Evolutionary conservation across 1,140 invertebrate genomes (phyloP), one percentile per base, ranked within the genome.

Genomic region (Tetramorium parvispinum): DNA sequence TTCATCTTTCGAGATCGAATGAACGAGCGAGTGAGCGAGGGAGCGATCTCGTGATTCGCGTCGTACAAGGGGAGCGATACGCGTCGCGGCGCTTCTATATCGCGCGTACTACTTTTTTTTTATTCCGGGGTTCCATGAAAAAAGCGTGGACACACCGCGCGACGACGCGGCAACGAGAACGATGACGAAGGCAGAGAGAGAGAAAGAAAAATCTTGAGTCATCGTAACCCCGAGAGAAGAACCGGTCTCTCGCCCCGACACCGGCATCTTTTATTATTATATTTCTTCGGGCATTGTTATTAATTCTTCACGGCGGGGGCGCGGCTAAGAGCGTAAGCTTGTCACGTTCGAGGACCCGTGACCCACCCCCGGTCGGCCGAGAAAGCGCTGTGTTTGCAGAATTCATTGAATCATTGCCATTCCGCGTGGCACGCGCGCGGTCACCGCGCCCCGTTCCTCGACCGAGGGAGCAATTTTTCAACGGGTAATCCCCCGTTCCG

Each of bases 371-470:
- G 53, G 77, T 63, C 85, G 78, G 70, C 66, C 87, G 87, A 88
- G 89, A 90, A 90, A 92, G 90, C 91, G 93, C 93, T 88, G 92
- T 94, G 93, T 94, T 94, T 93, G 92, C 90, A 91, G 92, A 92
- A 93, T 94, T 94, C 91, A 93, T 93, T 93, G 93, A 94, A 94
- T 93, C 92, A 93, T 93, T 92, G 92, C 92, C 93, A 92, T 93
- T 93, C 92, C 87, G 81, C 83, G 88, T 87, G 92, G 92, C 93
- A 93, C 93, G 92, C 92, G 93, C 89, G 88, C 82, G 13, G 49
- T 24, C 66, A 66, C 51, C 78, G 49, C 18, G 37, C 65, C 18
- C 32, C 78, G 32, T 32, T 10, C 61, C 2, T 37, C 77, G 27
- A 13, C 32, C 32, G 7, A 10, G 53, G 40, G 53, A 61, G 53